A percentile compares a stretch with the other conserved stretches of the same genome.
Evolutionary conservation across 2,797 vertebrate genomes (phyloP).

Genomic region (Sparus aurata): DNA sequence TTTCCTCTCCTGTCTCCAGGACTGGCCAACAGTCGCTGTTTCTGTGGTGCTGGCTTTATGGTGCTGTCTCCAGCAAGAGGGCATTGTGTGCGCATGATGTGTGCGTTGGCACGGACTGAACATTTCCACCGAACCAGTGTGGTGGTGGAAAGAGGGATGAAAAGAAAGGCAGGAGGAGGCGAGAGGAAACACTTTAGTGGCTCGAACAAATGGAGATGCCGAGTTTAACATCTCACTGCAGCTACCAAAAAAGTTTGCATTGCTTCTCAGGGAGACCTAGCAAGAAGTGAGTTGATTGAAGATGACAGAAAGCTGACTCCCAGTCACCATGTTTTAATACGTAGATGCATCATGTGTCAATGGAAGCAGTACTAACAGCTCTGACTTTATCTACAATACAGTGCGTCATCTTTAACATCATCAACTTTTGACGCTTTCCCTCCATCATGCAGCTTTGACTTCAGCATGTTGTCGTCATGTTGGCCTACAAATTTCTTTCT

Average conservation of each 20-base stretch:
- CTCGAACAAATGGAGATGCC: conserved; percentile 48
- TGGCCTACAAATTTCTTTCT: background rate
- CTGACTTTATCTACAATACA: too few species aligned
- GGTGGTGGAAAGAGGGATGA: conserved; percentile 63
- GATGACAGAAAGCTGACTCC: background rate
- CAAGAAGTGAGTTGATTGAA: background rate
- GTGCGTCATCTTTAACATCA: too few species aligned
- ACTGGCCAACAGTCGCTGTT: conserved; percentile 37
- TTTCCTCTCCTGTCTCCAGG: conserved; percentile 56
- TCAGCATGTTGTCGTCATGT: background rate
- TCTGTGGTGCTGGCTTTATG: conserved; percentile 60
- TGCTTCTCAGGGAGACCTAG: background rate
- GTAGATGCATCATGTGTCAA: background rate
- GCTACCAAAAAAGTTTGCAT: conserved; percentile 10
- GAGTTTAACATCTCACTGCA: conserved; percentile 35
- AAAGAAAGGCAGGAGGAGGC: conserved; percentile 45
- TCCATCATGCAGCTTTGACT: background rate
- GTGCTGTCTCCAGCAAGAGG: conserved; percentile 57
- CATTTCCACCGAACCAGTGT: conserved; percentile 69
- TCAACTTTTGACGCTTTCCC: background rate
- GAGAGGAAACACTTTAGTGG: conserved; percentile 53
- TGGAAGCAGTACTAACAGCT: background rate
- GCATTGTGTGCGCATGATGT: conserved; percentile 68
- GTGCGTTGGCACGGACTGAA: conserved; percentile 67
- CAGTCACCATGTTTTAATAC: background rate